Base-by-base conservation (phyloP, 2,888 invertebrate species). In the Philaethria dido region DNA sequence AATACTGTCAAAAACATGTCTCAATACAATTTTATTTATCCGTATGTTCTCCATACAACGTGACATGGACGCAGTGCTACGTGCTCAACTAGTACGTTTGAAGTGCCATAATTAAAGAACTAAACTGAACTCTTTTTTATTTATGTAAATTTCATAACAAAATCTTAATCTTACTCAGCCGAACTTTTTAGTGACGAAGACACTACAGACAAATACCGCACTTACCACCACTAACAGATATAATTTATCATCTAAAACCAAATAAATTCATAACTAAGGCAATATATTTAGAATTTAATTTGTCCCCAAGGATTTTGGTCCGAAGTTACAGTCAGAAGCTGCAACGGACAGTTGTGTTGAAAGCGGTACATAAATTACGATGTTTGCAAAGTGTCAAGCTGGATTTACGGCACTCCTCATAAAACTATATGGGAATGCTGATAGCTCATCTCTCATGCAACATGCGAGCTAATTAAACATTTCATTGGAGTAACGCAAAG, bases 341-440 rank as follows among this genome's bases (percentile, higher is more conserved):
- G 70, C 65, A 68, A 65, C 68, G 52, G 70, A 70, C 70, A 68
- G 70, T 68, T 70, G 62, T 70, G 68, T 70, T 70, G 68, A 70
- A 65, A 68, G 68, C 68, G 62, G 62, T 65, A 65, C 70, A 66
- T 70, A 70, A 70, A 70, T 70, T 68, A 70, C 68, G 62, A 62
- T 70, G 70, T 70, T 70, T 70, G 70, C 62, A 60, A 65, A 70
- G 62, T 63, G 62, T 70, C 68, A 60, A 55, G 55, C 68, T 60
- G 47, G 65, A 68, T 70, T 70, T 65, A 70, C 62, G 55, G 55
- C 47, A 36, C 45, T 64, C 48, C 69, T 61, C 66, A 64, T 69
- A 61, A 66, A 66, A 66, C 63, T 66, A 64, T 55, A 66, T 55
- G 48, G 55, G 61, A 55, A 42, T 42, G 18, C 29, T 63, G 42